phyloP scores from a whole-genome alignment of 1,140 invertebrate species.

The Drosophila novamexicana region DNA sequence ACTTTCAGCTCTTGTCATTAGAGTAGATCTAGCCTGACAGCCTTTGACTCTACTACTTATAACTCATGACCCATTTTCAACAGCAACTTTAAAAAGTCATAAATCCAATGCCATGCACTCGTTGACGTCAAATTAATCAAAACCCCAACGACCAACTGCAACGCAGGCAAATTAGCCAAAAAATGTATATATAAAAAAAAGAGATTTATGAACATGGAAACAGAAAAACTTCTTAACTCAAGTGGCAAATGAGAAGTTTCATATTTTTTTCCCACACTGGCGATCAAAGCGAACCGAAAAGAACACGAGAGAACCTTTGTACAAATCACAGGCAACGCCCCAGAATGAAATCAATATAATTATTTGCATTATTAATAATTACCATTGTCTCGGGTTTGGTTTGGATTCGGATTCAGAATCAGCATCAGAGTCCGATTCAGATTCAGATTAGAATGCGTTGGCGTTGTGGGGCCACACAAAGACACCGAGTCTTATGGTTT shows the following conservation, averaged over 20 bases:
- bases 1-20: slow-evolving; percentile 27
- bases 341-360: slow-evolving; percentile 80
- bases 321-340: slow-evolving; percentile 74
- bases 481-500: slow-evolving; percentile 19
- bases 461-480: slow-evolving; percentile 66
- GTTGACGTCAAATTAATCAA: slow-evolving; percentile 80
- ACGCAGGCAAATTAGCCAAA: slow-evolving; percentile 71
- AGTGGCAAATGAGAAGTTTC: slow-evolving; percentile 70
- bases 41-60: slow-evolving; percentile 23
- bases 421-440: slow-evolving; percentile 50
- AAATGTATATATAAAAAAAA: background rate
- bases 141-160: slow-evolving; percentile 63
- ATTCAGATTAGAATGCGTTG: slow-evolving; percentile 58
- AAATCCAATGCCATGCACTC: slow-evolving; percentile 71
- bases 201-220: slow-evolving; percentile 36
- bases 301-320: slow-evolving; percentile 50
- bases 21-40: background rate
- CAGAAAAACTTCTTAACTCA: slow-evolving; percentile 51
- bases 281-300: slow-evolving; percentile 66
- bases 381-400: slow-evolving; percentile 67
- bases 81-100: slow-evolving; percentile 50
- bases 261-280: slow-evolving; percentile 69
- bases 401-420: slow-evolving; percentile 29
- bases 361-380: slow-evolving; percentile 83
- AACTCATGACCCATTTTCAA: slow-evolving; percentile 58